phyloP scores from a whole-genome alignment of 1,140 invertebrate genomes.

The Bradynema listronoti region DNA sequence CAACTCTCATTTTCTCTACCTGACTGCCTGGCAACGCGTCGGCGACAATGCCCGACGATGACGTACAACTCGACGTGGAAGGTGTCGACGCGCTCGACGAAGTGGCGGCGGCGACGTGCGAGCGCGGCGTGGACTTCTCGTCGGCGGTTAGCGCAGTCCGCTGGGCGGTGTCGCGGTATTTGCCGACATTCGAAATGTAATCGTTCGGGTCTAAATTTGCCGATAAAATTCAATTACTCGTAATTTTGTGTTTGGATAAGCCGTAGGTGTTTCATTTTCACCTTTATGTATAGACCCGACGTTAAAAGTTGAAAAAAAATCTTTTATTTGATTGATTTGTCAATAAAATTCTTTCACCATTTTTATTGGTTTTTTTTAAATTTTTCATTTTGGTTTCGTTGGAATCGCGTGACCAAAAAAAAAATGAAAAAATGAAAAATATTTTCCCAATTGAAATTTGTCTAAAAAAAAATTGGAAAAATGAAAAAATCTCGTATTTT shows the following conservation, averaged over 20 bases:
- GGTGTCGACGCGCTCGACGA: not conserved
- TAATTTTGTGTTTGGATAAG: not conserved
- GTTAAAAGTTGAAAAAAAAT: not conserved
- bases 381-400: not conserved
- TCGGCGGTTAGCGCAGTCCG: not conserved
- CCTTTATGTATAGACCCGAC: not conserved
- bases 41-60: not conserved
- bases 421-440: not conserved
- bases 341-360: not conserved
- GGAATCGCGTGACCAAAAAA: not conserved
- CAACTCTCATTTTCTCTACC: not conserved
- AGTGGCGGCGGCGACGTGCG: slow-evolving; percentile 4
- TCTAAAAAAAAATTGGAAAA: not conserved
- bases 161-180: not conserved
- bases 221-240: not conserved
- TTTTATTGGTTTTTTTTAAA: not conserved
- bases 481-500: not conserved
- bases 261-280: not conserved
- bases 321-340: not conserved
- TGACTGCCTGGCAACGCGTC: not conserved
- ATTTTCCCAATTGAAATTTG: not conserved
- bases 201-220: slow-evolving; percentile 9
- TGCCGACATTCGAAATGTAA: not conserved
- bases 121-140: not conserved
- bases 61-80: not conserved